Evolutionary conservation across 2,113 vertebrate genomes (phyloP), one percentile per base, ranked within the genome.

Genomic region (Halichoerus grypus): DNA sequence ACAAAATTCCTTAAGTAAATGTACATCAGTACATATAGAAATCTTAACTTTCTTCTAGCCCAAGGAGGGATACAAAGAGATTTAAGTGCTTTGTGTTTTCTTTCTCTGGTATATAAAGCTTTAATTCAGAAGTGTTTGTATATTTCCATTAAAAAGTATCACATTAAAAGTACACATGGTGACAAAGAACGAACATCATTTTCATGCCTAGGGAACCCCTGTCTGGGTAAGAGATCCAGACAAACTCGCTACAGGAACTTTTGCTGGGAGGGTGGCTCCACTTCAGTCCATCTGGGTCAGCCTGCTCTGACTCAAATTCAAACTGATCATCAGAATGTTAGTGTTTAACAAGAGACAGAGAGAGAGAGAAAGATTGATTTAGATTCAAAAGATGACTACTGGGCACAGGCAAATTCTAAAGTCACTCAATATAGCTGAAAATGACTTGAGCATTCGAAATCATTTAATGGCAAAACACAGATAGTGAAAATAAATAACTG

Each of bases 91-190:
- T 82, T 93, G 49, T 63, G 31, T 80, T 80, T 42, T 71, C 28
- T 71, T 87, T 71, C 19, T 10, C 63, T 82, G 15, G 19, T 22
- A 81, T 11, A 55, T 57, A 69, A 82, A 72, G 46, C 4, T 83
- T 77, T 53, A 88, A 86, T 74, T 81, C 71, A 85, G 11, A 91
- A 88, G 76, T 42, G 16, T 59, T 81, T 53, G n/a, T n/a, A 31
- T n/a, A 79, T 71, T 94, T 91, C 76, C 18, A 67, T 74, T 46
- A 74, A 95, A 96, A 93, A 77, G 46, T 16, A 83, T 74, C 55
- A 57, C 8, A 55, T 49, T 95, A 88, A 76, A 49, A 33, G 16
- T 67, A 26, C 9, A 51, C 28, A 26, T 33, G 42, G 16, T n/a
- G 77, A 61, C 22, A 74, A 90, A 79, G 21, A 94, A 80, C 51